These are phyloP conservation scores for Coenonympha arcania DNA, from an alignment of 2,888 invertebrate genomes.

Conservation along the genomic window DNA sequence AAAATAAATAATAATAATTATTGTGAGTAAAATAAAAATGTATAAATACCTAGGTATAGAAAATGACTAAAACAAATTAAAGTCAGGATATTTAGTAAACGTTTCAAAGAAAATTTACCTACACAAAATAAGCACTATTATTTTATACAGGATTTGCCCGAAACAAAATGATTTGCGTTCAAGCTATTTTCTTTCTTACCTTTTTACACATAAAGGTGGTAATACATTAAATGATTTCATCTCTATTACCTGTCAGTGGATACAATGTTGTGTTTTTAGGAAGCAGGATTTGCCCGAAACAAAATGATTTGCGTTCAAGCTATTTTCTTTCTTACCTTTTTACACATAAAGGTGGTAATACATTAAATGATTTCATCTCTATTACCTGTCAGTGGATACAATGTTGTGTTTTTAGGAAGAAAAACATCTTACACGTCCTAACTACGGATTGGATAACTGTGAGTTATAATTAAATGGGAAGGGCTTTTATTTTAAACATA, in stretches of 20 bases:
- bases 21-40: too few species aligned
- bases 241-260: neutral
- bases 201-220: neutral
- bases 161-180: neutral
- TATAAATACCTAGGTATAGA: too few species aligned
- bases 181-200: neutral
- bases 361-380: neutral
- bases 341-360: neutral
- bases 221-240: neutral
- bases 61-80: neutral
- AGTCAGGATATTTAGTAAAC: neutral
- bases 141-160: too few species aligned
- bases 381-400: constrained; percentile 1
- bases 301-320: neutral
- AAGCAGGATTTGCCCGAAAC: constrained; percentile 2
- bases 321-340: neutral
- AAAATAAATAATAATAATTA: too few species aligned
- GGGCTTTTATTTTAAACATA: constrained; percentile 1
- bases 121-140: neutral
- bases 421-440: neutral
- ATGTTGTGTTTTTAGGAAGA: constrained; percentile 1
- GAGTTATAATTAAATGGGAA: neutral
- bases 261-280: constrained; percentile 3
- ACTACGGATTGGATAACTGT: neutral
- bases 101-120: neutral